A percentile compares a stretch with the other conserved stretches of the same genome.
Conservation (phyloP, 2,113 vertebrate genomes). For the Astur gentilis region DNA sequence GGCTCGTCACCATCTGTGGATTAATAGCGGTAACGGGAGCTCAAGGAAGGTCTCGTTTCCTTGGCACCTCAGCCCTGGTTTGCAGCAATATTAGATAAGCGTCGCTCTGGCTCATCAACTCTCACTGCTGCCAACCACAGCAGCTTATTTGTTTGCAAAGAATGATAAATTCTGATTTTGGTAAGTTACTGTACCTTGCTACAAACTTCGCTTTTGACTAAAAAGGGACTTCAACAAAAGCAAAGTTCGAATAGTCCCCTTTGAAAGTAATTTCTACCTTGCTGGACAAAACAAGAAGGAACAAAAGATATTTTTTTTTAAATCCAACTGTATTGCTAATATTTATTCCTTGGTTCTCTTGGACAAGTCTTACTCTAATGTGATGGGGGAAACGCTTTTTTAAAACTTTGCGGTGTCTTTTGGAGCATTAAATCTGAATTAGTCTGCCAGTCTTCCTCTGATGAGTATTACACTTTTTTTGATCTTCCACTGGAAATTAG, state of each 20-base stretch:
- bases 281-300: neutral
- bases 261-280: neutral
- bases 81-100: too few relatives aligned
- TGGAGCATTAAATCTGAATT: neutral
- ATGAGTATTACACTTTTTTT: neutral
- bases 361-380: fast-evolving
- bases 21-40: fast-evolving
- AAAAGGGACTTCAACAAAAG: neutral
- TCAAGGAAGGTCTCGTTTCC: neutral
- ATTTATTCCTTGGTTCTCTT: neutral
- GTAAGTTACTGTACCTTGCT: too few relatives aligned
- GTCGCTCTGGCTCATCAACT: neutral
- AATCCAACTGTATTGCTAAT: neutral
- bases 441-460: neutral
- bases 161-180: neutral
- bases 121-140: neutral
- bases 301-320: neutral
- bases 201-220: neutral
- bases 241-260: too few relatives aligned
- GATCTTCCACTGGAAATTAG: neutral
- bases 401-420: neutral
- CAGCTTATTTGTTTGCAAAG: neutral
- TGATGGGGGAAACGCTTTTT: neutral
- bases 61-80: neutral
- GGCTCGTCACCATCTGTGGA: too few relatives aligned